Evolutionary conservation across 2,113 vertebrate species (phyloP).

Genomic region (Alethe diademata): DNA sequence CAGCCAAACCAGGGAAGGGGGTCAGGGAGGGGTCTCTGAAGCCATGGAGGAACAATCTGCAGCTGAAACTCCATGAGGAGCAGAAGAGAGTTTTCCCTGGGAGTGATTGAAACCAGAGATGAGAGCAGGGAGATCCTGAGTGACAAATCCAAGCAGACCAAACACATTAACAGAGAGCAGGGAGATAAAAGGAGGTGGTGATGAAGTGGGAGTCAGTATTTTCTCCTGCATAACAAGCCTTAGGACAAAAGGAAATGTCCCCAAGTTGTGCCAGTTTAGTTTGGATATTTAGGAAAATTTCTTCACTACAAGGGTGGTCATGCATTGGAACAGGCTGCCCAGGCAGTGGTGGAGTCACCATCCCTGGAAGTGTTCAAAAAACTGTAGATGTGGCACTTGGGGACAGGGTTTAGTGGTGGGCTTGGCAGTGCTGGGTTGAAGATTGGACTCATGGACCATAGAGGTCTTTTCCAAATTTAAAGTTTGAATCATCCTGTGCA

Average conservation of each 20-base stretch:
- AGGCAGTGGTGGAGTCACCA: neutral
- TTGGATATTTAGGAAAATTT: neutral
- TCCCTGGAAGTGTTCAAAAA: neutral
- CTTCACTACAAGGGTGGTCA: too few relatives aligned
- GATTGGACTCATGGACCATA: accelerated
- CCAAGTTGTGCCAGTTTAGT: neutral
- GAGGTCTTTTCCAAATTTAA: neutral
- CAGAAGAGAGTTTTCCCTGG: neutral
- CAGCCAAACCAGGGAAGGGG: neutral
- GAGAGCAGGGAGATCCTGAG: neutral
- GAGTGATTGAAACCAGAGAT: neutral
- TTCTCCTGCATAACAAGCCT: neutral
- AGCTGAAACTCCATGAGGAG: neutral
- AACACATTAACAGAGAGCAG: neutral
- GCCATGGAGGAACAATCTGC: neutral
- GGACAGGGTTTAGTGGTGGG: neutral
- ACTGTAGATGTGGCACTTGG: neutral
- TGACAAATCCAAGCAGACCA: neutral
- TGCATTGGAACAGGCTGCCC: neutral
- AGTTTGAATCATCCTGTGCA: neutral
- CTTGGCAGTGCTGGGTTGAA: neutral
- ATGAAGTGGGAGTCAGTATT: neutral
- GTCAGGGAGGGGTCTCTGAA: neutral
- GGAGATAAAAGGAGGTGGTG: neutral
- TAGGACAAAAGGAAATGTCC: neutral